Evolutionary conservation across 2,113 vertebrate species (phyloP).

Genomic region (Carassius carassius): DNA sequence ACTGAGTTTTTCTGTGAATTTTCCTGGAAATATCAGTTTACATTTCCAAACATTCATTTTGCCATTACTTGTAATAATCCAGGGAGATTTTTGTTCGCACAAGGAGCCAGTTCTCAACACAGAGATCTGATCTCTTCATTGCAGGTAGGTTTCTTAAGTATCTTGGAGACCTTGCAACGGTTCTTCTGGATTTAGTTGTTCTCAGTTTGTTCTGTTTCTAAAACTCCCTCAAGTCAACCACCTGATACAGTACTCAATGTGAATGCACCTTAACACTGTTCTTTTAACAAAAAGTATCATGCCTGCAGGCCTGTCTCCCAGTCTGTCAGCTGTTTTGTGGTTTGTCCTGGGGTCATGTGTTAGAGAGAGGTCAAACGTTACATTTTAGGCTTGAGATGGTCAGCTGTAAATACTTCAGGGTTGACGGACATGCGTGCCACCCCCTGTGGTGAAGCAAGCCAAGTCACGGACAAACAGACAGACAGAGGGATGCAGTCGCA

Average conservation of each 20-base stretch:
- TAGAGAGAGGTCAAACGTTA: slow-evolving; percentile 12
- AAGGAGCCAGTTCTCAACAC: too few species aligned
- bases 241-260: not conserved
- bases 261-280: not conserved
- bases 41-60: too few species aligned
- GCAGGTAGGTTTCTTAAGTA: too few species aligned
- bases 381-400: slow-evolving; percentile 2
- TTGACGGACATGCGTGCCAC: not conserved
- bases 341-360: not conserved
- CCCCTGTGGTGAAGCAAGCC: not conserved
- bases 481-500: not conserved
- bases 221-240: not conserved
- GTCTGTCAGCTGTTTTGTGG: slow-evolving; percentile 3
- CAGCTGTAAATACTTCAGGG: slow-evolving; percentile 17
- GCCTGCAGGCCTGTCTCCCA: not conserved
- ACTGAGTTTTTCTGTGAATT: too few species aligned
- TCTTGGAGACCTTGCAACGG: too few species aligned
- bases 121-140: too few species aligned
- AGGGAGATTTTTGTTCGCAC: too few species aligned
- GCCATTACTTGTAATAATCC: too few species aligned
- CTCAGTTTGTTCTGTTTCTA: too few species aligned
- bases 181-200: too few species aligned
- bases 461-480: not conserved
- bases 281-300: not conserved
- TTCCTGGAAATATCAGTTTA: too few species aligned